Evolutionary conservation across 1,140 invertebrate species (phyloP).

Genomic region (Pseudomyrmex cubaensis): DNA sequence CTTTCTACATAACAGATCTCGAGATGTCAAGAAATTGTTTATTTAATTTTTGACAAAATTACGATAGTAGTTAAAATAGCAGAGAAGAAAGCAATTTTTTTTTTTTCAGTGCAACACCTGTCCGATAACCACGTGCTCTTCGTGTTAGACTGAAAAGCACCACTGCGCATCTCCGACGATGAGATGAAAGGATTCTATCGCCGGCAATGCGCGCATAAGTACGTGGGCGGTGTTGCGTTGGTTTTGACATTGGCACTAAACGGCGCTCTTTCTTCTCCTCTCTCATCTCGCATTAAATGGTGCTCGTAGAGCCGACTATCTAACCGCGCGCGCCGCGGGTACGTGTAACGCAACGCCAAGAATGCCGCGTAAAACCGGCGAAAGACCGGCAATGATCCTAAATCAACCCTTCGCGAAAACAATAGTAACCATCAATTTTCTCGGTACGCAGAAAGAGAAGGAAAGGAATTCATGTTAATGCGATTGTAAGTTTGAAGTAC

Average conservation of each 20-base stretch:
- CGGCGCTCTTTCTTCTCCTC: conserved; percentile 4
- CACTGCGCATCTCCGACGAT: too few relatives aligned
- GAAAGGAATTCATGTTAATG: not conserved
- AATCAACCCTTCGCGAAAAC: conserved; percentile 52
- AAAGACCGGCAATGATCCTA: conserved; percentile 20
- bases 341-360: conserved; percentile 17
- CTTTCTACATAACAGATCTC: too few relatives aligned
- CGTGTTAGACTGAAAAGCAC: too few relatives aligned
- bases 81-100: too few relatives aligned
- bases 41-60: too few relatives aligned
- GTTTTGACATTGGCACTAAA: conserved; percentile 71
- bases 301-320: conserved; percentile 49
- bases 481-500: not conserved
- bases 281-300: conserved; percentile 54
- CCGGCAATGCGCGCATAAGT: not conserved
- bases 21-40: too few relatives aligned
- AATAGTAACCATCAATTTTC: conserved; percentile 44
- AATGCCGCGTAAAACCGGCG: conserved; percentile 29
- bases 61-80: too few relatives aligned
- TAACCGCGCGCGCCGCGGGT: conserved; percentile 23
- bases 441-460: not conserved
- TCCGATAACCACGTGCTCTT: too few relatives aligned
- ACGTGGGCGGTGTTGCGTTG: conserved; percentile 66
- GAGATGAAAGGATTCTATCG: conserved; percentile 52
- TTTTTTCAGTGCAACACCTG: too few relatives aligned